A percentile compares a stretch with the other conserved stretches of the same genome.
Conservation (phyloP, 2,888 invertebrate species). For the Ceriagrion tenellum region DNA sequence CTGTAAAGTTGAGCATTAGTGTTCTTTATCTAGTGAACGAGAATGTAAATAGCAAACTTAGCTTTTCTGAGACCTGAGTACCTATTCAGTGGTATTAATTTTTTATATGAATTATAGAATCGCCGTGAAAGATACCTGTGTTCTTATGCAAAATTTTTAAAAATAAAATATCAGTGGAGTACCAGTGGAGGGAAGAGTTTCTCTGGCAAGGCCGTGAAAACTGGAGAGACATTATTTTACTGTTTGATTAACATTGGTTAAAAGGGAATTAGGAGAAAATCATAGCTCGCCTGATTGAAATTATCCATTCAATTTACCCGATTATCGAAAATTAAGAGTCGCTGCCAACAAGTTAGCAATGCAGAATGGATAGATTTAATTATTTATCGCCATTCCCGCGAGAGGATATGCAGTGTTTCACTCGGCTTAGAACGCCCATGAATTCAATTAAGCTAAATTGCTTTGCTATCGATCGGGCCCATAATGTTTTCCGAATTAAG, state of each 20-base stretch:
- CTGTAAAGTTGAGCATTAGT: no score
- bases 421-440: constrained; percentile 13
- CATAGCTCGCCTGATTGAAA: constrained; percentile 5
- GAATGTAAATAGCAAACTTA: no score
- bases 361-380: constrained; percentile 16
- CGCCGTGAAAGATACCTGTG: background rate
- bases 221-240: background rate
- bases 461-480: constrained; percentile 1
- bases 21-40: no score
- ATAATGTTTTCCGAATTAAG: constrained; percentile 24
- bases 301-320: constrained; percentile 12
- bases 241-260: background rate
- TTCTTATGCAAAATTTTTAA: background rate
- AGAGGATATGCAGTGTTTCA: background rate
- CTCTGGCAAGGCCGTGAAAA: background rate
- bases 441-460: constrained; percentile 28
- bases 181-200: background rate
- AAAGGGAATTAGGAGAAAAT: constrained; percentile 17
- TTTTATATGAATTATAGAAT: background rate
- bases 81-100: background rate
- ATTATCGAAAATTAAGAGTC: constrained; percentile 25
- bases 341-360: background rate
- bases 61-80: background rate
- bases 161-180: background rate
- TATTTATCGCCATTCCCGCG: background rate